Conservation (phyloP, 2,797 vertebrate species). For the Centropyge bicolor region DNA sequence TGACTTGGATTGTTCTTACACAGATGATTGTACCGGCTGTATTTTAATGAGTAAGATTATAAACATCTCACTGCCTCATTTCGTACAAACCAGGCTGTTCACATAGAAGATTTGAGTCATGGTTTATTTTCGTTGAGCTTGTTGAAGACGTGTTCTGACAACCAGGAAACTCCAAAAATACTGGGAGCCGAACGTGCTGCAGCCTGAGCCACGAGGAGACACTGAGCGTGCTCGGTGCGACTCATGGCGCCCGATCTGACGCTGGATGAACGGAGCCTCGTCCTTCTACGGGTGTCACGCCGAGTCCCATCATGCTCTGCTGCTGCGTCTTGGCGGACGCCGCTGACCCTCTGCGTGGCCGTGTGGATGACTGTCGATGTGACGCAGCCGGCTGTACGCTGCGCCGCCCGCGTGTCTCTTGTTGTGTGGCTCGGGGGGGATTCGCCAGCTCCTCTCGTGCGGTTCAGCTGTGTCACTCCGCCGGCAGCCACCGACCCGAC, state of each 20-base stretch:
- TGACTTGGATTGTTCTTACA: too few relatives aligned
- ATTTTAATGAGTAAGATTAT: not conserved
- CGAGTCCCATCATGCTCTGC: slow-evolving; percentile 32
- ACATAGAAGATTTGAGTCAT: slow-evolving; percentile 3
- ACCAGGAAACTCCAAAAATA: slow-evolving; percentile 6
- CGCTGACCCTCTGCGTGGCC: not conserved
- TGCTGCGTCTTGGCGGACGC: not conserved
- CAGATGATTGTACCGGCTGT: too few relatives aligned
- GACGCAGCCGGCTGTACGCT: slow-evolving; percentile 16
- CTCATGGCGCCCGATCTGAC: not conserved
- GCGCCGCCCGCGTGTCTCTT: slow-evolving; percentile 3
- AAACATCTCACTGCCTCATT: not conserved
- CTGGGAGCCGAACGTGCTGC: not conserved
- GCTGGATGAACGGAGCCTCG: not conserved
- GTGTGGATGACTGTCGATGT: not conserved
- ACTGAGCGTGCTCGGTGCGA: slow-evolving; percentile 28
- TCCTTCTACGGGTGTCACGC: not conserved
- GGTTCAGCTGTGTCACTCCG: slow-evolving; percentile 4
- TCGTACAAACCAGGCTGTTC: not conserved
- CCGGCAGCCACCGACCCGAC: not conserved
- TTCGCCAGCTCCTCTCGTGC: slow-evolving; percentile 22
- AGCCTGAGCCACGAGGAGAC: not conserved
- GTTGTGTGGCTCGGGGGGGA: slow-evolving; percentile 35
- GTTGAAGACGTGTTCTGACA: not conserved
- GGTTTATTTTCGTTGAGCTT: not conserved